Percentiles rank a stretch among this genome's conserved stretches.
Conservation (phyloP, 2,888 invertebrate genomes). For the Acanthosepion lycidas region DNA sequence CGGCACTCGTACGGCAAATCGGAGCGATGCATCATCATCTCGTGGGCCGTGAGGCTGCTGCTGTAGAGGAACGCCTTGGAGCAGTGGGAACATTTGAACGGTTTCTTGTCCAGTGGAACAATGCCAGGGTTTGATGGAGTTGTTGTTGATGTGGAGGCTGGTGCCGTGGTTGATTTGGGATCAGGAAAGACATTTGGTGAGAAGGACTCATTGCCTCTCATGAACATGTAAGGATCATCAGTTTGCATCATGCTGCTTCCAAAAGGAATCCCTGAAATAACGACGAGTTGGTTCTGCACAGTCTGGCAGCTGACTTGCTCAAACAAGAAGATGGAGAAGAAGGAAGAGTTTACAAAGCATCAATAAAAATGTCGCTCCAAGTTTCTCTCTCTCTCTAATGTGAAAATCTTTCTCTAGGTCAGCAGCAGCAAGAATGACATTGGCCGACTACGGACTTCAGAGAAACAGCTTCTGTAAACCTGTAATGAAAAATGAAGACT, state of each 20-base stretch:
- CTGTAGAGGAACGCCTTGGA: conserved; percentile 46
- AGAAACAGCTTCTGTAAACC: not conserved
- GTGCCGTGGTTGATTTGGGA: conserved; percentile 10
- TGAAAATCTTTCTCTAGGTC: not conserved
- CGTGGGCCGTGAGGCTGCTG: conserved; percentile 46
- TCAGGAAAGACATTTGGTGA: conserved; percentile 41
- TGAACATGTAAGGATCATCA: conserved; percentile 43
- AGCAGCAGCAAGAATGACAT: not conserved
- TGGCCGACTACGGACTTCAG: not conserved
- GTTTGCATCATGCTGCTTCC: conserved; percentile 45
- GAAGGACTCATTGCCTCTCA: conserved; percentile 42
- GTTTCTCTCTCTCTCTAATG: not conserved
- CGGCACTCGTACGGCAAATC: conserved; percentile 47
- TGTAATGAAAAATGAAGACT: not conserved
- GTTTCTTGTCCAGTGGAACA: conserved; percentile 42
- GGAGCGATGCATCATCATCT: conserved; percentile 47
- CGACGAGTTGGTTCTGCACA: not conserved
- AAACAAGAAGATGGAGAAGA: not conserved
- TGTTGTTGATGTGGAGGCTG: conserved; percentile 11
- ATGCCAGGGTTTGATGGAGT: conserved; percentile 36
- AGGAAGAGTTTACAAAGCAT: not conserved
- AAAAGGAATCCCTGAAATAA: not conserved
- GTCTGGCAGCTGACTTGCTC: not conserved
- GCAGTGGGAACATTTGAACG: conserved; percentile 46
- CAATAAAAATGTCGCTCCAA: not conserved